Base-by-base conservation (phyloP, 2,888 invertebrate species). In the Abrostola triplasia region DNA sequence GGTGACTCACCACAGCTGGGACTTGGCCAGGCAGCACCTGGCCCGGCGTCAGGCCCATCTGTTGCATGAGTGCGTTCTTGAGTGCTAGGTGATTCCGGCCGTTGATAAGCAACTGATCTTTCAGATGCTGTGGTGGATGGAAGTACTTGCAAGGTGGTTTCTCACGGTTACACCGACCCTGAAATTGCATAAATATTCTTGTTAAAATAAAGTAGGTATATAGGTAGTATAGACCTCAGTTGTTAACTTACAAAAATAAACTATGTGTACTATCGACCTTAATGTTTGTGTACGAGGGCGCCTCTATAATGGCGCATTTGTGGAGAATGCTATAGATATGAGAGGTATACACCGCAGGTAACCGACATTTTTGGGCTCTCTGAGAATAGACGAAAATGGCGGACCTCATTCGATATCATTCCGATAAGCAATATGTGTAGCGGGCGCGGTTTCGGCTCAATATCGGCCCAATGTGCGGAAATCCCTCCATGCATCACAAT, bases 81-180 rank as follows among this genome's bases (percentile, higher is more conserved):
- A 99, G 96, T 89, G 99, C 99, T 95, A 99, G 96, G 96, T 99
- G 99, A 96, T 99, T 99, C 91, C 99, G 96, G 82, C 99, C 99
- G 96, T 99, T 99, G 96, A 99, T 99, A 94, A 99, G 96, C 92
- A 99, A 96, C 96, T 99, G 99, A 95, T 99, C 99, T 96, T 99
- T 99, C 88, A 99, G 96, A 95, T 99, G 99, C 95, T 99, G 99
- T 83, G 99, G 99, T 84, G 99, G 99, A 95, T 99, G 99, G 95
- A 99, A 99, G 96, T 99, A 99, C 96, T 99, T 99, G 98, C 99
- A 99, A 88, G 99, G 99, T 80, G 99, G 99, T 94, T 99, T 99
- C 95, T 99, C 99, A 88, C 99, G 97, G 95, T 99, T 99, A 96
- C 99, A 99, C 95, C 99, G 99, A 91, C 99, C 99, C 99, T 99